Conservation (phyloP, 2,888 invertebrate genomes). For the Ophion ellenae region DNA sequence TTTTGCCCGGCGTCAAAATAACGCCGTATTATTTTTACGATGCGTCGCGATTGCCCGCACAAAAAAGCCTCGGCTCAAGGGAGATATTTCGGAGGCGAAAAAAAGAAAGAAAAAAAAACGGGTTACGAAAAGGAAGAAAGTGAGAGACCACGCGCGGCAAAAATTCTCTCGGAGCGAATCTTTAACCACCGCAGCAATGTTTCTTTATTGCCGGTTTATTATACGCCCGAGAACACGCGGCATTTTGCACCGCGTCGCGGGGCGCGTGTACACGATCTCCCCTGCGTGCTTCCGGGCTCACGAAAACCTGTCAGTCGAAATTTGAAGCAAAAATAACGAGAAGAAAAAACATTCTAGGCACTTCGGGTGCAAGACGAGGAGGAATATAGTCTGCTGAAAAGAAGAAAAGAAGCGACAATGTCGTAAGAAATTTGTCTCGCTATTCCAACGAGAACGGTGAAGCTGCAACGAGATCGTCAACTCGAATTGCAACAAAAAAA, state of each 20-base stretch:
- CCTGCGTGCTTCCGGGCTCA: conserved; percentile 49
- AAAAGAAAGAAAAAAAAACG: conserved; percentile 19
- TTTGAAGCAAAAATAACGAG: conserved; percentile 12
- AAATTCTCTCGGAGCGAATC: conserved; percentile 48
- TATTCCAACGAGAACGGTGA: no score
- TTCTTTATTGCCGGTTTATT: conserved; percentile 72
- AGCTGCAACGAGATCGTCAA: no score
- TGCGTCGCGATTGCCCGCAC: conserved; percentile 34
- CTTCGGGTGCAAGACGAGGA: neutral
- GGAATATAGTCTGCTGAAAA: neutral
- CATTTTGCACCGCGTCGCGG: conserved; percentile 19
- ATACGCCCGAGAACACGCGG: conserved; percentile 63
- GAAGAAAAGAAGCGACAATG: no score
- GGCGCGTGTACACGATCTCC: conserved; percentile 32
- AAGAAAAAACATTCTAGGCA: conserved; percentile 2
- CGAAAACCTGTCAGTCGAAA: conserved; percentile 50
- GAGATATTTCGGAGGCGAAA: conserved; percentile 47
- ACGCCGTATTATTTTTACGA: conserved; percentile 63
- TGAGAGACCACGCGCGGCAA: conserved; percentile 55
- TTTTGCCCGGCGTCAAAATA: conserved; percentile 58
- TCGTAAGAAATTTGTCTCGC: no score
- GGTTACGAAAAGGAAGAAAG: conserved; percentile 39
- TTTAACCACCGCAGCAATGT: conserved; percentile 66
- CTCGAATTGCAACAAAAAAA: no score
- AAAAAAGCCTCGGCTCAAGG: conserved; percentile 42